phyloP scores from a whole-genome alignment of 2,888 invertebrate species.

The Crematogaster levior region DNA sequence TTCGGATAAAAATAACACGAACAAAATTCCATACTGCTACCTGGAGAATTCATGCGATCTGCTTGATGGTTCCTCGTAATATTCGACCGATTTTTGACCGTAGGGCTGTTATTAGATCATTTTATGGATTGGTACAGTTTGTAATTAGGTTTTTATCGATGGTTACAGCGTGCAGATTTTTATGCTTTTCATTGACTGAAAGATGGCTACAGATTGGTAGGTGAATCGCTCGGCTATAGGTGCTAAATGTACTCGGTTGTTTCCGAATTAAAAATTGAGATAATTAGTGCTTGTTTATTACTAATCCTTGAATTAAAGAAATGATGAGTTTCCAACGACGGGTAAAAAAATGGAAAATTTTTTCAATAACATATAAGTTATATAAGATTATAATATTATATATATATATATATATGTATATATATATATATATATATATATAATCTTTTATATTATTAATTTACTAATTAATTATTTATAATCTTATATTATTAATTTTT shows the following conservation, averaged over 20 bases:
- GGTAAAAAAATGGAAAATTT: neutral
- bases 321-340: conserved; percentile 17
- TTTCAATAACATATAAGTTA: conserved; percentile 4
- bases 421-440: too few relatives aligned
- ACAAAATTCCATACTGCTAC: conserved; percentile 55
- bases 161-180: conserved; percentile 73
- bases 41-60: conserved; percentile 51
- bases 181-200: conserved; percentile 73
- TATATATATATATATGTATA: too few relatives aligned
- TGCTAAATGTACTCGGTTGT: conserved; percentile 78
- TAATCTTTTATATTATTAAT: too few relatives aligned
- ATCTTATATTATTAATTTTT: neutral
- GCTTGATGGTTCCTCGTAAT: conserved; percentile 59
- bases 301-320: conserved; percentile 58
- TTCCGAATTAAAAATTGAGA: conserved; percentile 68
- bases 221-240: conserved; percentile 72
- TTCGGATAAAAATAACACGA: conserved; percentile 34
- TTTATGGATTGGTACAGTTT: conserved; percentile 75
- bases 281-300: conserved; percentile 69
- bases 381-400: too few relatives aligned
- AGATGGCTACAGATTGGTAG: conserved; percentile 76
- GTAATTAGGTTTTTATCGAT: conserved; percentile 82
- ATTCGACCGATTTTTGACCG: conserved; percentile 67
- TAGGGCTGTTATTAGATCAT: conserved; percentile 71
- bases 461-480: too few relatives aligned